phyloP scores from a whole-genome alignment of 2,797 vertebrate species.

The Odontamblyopus lacepedii region DNA sequence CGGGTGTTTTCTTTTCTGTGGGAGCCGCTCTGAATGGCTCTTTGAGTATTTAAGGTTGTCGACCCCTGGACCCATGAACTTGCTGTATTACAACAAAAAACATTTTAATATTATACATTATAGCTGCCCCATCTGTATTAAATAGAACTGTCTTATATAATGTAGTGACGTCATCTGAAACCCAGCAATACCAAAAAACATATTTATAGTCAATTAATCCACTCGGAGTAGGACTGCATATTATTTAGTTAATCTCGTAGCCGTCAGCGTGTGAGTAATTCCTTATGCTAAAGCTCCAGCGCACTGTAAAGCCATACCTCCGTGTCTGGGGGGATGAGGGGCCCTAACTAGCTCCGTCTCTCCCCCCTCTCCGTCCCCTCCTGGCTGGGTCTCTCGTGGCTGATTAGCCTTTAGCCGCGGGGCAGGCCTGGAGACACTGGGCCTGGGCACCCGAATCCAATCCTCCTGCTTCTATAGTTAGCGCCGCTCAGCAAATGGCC shows the following conservation, averaged over 20 bases:
- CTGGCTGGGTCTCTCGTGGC: slow-evolving; percentile 31
- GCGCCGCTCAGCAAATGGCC: slow-evolving; percentile 32
- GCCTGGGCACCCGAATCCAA: slow-evolving; percentile 41
- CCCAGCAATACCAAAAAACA: no score
- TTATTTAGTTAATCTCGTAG: slow-evolving; percentile 71
- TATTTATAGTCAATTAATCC: no score
- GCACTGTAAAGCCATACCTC: slow-evolving; percentile 17
- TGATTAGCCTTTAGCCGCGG: slow-evolving; percentile 38
- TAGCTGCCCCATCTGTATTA: no score
- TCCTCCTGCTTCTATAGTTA: slow-evolving; percentile 25
- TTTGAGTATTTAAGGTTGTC: no score
- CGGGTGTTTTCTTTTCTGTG: no score
- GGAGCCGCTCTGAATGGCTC: no score
- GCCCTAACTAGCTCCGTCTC: slow-evolving; percentile 7
- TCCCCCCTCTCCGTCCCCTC: slow-evolving; percentile 26
- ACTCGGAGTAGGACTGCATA: slow-evolving; percentile 39
- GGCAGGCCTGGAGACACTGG: slow-evolving; percentile 17
- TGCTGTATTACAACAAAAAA: no score
- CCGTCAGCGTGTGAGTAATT: slow-evolving; percentile 48
- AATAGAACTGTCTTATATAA: no score
- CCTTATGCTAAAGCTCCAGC: slow-evolving; percentile 20
- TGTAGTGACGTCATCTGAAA: no score
- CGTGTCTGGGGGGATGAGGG: neutral
- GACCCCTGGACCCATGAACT: no score
- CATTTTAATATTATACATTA: no score